phyloP scores from a whole-genome alignment of 2,888 invertebrate genomes.

The Drosophila infuscata region DNA sequence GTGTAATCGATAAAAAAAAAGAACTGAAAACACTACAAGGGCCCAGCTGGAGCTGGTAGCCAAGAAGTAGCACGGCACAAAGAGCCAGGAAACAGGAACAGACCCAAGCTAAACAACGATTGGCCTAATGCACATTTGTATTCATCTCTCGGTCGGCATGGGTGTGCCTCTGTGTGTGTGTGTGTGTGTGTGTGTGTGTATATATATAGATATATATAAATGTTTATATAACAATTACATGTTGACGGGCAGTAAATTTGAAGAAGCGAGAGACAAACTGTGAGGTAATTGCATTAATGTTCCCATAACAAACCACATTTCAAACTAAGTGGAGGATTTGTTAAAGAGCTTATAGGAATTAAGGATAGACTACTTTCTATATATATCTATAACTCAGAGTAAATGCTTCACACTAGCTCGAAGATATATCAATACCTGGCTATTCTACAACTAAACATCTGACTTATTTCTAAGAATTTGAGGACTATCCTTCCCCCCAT shows the following conservation, averaged over 20 bases:
- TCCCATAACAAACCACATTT: slow-evolving; percentile 9
- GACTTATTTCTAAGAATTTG: neutral
- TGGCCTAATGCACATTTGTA: slow-evolving; percentile 54
- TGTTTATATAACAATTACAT: slow-evolving; percentile 44
- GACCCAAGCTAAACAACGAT: slow-evolving; percentile 44
- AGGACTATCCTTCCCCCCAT: neutral
- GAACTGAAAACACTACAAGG: slow-evolving; percentile 10
- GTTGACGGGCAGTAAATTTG: slow-evolving; percentile 47
- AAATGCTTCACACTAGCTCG: neutral
- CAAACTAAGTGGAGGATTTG: slow-evolving; percentile 1
- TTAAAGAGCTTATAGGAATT: neutral
- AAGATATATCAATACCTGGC: neutral
- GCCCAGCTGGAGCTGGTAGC: neutral
- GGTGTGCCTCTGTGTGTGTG: slow-evolving; percentile 15
- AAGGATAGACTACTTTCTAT: no score
- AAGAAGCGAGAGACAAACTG: slow-evolving; percentile 5
- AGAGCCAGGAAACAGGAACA: slow-evolving; percentile 18
- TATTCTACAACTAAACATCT: neutral
- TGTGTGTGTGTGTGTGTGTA: neutral
- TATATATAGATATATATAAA: slow-evolving; percentile 8
- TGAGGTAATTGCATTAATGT: slow-evolving; percentile 23
- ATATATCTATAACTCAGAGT: neutral
- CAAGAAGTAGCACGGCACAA: slow-evolving; percentile 18
- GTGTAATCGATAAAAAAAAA: slow-evolving; percentile 74
- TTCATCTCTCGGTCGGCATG: slow-evolving; percentile 11